A percentile compares a stretch with the other conserved stretches of the same genome.
phyloP scores from a whole-genome alignment of 1,140 invertebrate species.

The Drosophila rufa region DNA sequence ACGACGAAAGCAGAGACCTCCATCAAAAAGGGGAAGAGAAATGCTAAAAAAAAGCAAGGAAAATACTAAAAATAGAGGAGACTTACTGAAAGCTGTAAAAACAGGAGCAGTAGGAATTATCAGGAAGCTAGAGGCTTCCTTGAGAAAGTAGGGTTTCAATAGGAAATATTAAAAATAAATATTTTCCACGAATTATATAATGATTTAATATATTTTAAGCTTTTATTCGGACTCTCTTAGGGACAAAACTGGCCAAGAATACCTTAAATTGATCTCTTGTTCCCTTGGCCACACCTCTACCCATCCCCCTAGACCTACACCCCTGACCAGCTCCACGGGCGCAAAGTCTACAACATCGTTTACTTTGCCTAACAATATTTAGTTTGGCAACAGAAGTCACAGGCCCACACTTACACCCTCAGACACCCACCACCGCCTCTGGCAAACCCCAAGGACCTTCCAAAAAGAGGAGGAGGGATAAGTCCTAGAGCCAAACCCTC shows the following conservation, averaged over 20 bases:
- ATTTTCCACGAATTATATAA: neutral
- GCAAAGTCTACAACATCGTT: conserved; percentile 68
- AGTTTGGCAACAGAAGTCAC: conserved; percentile 74
- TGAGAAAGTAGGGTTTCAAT: neutral
- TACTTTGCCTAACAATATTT: conserved; percentile 82
- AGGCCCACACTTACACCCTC: conserved; percentile 5
- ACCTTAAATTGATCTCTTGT: neutral
- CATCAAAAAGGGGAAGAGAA: neutral
- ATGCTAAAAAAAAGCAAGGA: neutral
- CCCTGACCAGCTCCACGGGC: conserved; percentile 28
- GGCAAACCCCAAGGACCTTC: conserved; percentile 11
- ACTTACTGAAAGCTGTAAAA: neutral
- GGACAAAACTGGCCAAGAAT: neutral
- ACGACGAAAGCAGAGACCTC: conserved; percentile 37
- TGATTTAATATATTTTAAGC: neutral
- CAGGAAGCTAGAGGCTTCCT: conserved; percentile 10
- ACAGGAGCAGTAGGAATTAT: conserved; percentile 1
- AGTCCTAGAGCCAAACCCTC: neutral
- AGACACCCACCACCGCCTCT: neutral
- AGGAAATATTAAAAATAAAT: neutral
- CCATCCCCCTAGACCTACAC: neutral
- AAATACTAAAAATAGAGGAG: conserved; percentile 6
- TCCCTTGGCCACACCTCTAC: no score
- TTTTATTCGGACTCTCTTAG: no score
- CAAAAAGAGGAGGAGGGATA: neutral